Conservation (phyloP, 2,113 vertebrate genomes). For the Polypterus bichir region DNA sequence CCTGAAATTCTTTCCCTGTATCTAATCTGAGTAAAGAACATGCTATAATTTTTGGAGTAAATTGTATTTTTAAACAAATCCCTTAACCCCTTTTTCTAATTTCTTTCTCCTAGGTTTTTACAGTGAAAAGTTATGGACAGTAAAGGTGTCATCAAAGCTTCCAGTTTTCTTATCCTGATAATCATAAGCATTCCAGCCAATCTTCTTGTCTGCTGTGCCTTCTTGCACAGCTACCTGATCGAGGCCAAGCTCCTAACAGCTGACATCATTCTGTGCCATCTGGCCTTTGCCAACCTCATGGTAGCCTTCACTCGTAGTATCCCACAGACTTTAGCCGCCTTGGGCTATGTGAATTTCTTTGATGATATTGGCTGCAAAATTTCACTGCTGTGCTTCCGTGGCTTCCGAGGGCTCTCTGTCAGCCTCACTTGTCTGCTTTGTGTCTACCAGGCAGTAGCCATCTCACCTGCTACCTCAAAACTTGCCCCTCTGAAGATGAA, state of each 20-base stretch:
- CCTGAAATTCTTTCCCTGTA: no score
- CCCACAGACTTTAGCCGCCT: conserved; percentile 55
- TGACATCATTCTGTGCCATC: conserved; percentile 55
- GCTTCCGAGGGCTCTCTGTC: conserved; percentile 49
- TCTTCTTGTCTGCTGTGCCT: conserved; percentile 39
- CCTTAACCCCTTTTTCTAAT: no score
- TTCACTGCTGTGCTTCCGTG: conserved; percentile 52
- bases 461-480: conserved; percentile 29
- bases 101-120: no score
- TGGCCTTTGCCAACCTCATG: conserved; percentile 53
- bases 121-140: no score
- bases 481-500: conserved; percentile 33
- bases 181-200: conserved; percentile 51
- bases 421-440: conserved; percentile 59
- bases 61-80: no score
- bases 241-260: conserved; percentile 42
- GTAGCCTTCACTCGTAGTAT: conserved; percentile 48
- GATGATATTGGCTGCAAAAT: conserved; percentile 48
- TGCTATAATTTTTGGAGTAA: no score
- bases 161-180: conserved; percentile 49
- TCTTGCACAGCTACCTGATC: conserved; percentile 26
- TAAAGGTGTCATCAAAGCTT: no score
- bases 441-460: conserved; percentile 47
- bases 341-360: conserved; percentile 42
- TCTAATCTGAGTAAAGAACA: no score